phyloP scores from a whole-genome alignment of 1,140 invertebrate species.

The Coelopa frigida region DNA sequence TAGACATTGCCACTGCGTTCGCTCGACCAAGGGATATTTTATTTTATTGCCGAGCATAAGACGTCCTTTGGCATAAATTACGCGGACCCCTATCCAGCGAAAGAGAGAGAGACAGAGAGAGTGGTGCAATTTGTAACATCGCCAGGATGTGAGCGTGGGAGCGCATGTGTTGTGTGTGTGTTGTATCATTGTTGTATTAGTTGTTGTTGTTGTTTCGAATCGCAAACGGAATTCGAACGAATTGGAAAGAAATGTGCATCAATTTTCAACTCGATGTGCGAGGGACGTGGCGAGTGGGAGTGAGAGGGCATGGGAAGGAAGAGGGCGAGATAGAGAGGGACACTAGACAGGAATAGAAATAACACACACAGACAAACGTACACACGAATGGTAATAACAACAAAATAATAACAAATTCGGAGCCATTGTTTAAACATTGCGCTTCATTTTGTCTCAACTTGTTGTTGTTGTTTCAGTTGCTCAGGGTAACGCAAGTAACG shows the following conservation, averaged over 20 bases:
- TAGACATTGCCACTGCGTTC: constrained; percentile 7
- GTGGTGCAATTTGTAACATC: not conserved
- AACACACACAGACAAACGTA: not conserved
- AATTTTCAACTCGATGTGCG: constrained; percentile 8
- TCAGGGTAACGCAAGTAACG: too few species aligned
- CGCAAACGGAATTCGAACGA: constrained; percentile 3
- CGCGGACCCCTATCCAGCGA: not conserved
- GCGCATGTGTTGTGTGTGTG: not conserved
- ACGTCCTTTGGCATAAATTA: constrained; percentile 7
- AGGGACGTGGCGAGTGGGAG: not conserved
- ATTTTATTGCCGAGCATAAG: not conserved
- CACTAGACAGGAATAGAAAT: not conserved
- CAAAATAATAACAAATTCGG: not conserved
- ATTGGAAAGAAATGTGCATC: constrained; percentile 8
- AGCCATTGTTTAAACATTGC: not conserved
- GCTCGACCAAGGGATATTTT: not conserved
- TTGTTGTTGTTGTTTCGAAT: too few species aligned
- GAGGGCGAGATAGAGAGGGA: not conserved
- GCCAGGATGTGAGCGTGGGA: not conserved
- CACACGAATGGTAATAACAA: not conserved
- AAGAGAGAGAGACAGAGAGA: too few species aligned
- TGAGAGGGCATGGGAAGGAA: constrained; percentile 9
- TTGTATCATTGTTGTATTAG: not conserved
- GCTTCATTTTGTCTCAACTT: too few species aligned
- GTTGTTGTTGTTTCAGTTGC: too few species aligned